Base-by-base conservation (phyloP, 35 echinoderm and acorn worm species). In the Anneissia japonica region DNA sequence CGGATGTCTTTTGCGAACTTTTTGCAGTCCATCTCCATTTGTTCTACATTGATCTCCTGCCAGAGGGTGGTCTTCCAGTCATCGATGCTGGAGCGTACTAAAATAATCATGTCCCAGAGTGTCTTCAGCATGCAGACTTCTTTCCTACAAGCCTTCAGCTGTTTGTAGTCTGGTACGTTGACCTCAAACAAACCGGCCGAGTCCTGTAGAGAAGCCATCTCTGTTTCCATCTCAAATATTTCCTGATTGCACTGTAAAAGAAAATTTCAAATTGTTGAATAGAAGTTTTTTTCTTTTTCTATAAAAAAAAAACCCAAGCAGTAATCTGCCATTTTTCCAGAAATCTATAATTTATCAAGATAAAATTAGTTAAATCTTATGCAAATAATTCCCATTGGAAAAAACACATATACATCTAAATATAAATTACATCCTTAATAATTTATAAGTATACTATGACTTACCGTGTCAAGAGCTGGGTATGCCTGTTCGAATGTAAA, bases 11-110 rank as follows among this genome's bases (percentile, higher is more conserved):
- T 94, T 79, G 96, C 96, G 85, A 99, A 99, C 79, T 99, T 99
- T 87, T 99, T 99, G 72, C 96, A 94, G 79, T 99, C 96, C 83
- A 99, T 99, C 77, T 98, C 95, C 95, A 98, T 98, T 89, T 99
- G 96, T 79, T 99, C 96, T 13, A 99, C 96, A 72, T 99, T 94
- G 92, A 99, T 99, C 26, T 94, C 89, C 38, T 87, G 96, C 96
- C 96, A 99, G 41, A 86, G 84, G 1, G 96, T 99, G 3, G 89
- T 94, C 86, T 99, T 91, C 96, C 96, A 99, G 92, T 94, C 92
- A 3, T 99, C 87, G 26, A 99, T 99, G 76, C 89, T 72, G 74
- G 96, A 92, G 28, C 87, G 39, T 0, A 99, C 96, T 26, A 99
- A 51, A 40, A 89, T 75, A 38, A 99, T 99, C 86, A 99, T 82